phyloP scores from a whole-genome alignment of 2,888 invertebrate species.

The Acrobasis repandana region DNA sequence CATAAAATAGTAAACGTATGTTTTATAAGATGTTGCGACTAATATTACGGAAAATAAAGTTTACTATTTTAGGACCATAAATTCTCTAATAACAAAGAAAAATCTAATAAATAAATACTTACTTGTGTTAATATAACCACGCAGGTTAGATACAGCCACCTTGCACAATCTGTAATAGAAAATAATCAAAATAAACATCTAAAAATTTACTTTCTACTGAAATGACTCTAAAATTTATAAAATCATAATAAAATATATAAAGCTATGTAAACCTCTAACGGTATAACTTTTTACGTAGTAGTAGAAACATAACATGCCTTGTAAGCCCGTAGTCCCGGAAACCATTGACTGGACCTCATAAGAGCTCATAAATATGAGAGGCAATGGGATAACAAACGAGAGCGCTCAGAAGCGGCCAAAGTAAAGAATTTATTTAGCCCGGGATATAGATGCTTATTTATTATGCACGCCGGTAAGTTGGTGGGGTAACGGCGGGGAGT shows the following conservation, averaged over 20 bases:
- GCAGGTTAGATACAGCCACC: too few species aligned
- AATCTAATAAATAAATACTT: too few species aligned
- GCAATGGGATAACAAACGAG: constrained; percentile 31
- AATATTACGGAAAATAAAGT: too few species aligned
- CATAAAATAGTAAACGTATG: too few species aligned
- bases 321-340: constrained; percentile 17
- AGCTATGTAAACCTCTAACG: background rate
- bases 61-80: too few species aligned
- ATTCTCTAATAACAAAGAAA: too few species aligned
- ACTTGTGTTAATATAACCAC: too few species aligned
- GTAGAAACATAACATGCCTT: constrained; percentile 1
- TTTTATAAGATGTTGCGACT: too few species aligned
- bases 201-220: too few species aligned
- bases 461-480: constrained; percentile 11
- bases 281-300: background rate
- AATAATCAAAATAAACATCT: too few species aligned
- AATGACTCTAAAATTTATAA: too few species aligned
- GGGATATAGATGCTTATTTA: constrained; percentile 20
- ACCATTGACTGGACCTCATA: constrained; percentile 28
- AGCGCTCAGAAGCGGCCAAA: constrained; percentile 29
- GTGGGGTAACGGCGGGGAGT: background rate
- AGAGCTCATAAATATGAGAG: constrained; percentile 31
- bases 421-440: constrained; percentile 25
- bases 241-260: background rate
- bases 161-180: too few species aligned